Evolutionary conservation across 2,888 invertebrate species (phyloP).

Genomic region (Alviniconcha strummeri): DNA sequence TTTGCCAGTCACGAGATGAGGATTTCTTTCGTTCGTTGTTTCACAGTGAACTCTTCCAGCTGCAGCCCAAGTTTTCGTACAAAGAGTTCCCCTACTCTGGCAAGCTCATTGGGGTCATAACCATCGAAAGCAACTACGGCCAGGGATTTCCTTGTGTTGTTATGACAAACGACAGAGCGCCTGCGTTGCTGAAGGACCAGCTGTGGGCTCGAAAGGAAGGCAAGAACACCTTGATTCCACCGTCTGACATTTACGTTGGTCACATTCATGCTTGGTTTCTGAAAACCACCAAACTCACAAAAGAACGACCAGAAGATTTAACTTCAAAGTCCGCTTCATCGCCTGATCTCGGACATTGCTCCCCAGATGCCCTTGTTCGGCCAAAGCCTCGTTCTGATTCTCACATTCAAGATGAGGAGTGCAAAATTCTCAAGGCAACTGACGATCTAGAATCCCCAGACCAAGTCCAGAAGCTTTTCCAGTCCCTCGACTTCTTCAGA

Average conservation of each 20-base stretch:
- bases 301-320: too few species aligned
- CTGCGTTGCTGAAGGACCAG: constrained; percentile 29
- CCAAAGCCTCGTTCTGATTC: too few species aligned
- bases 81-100: constrained; percentile 19
- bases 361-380: too few species aligned
- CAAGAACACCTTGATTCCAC: constrained; percentile 29
- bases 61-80: constrained; percentile 37
- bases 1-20: not conserved
- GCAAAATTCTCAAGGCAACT: too few species aligned
- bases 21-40: constrained; percentile 36
- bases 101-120: constrained; percentile 38
- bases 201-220: constrained; percentile 40
- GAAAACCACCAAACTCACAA: not conserved
- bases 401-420: too few species aligned
- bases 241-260: constrained; percentile 26
- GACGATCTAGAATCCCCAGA: too few species aligned
- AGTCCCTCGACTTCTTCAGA: constrained; percentile 27
- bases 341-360: too few species aligned
- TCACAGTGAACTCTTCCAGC: constrained; percentile 28
- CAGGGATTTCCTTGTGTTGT: constrained; percentile 40
- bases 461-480: not conserved
- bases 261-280: constrained; percentile 28
- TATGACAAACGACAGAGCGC: constrained; percentile 11
- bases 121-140: constrained; percentile 35
- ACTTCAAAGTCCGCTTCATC: too few species aligned